Conservation (phyloP, 2,888 invertebrate genomes). For the Xanthorhoe designata region DNA sequence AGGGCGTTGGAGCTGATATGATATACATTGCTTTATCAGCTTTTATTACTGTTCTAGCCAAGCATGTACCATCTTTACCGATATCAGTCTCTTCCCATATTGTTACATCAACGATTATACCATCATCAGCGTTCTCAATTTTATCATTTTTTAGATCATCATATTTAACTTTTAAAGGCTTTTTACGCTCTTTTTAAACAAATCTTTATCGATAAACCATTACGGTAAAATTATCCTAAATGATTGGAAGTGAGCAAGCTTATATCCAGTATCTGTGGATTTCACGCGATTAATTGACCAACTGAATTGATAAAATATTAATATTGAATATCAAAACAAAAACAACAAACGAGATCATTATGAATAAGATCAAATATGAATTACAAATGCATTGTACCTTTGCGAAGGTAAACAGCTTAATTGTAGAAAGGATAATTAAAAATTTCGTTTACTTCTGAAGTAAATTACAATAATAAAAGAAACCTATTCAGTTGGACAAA, state of each 20-base stretch:
- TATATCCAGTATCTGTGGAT: slow-evolving; percentile 51
- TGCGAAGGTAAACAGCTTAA: neutral
- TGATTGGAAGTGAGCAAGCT: slow-evolving; percentile 73
- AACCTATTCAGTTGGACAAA: slow-evolving; percentile 41
- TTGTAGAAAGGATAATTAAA: neutral
- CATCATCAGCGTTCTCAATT: slow-evolving; percentile 34
- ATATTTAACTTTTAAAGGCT: slow-evolving; percentile 18
- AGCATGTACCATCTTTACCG: slow-evolving; percentile 54
- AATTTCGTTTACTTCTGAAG: slow-evolving; percentile 1
- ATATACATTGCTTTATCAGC: slow-evolving; percentile 58
- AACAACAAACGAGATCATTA: no score
- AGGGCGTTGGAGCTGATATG: slow-evolving; percentile 57
- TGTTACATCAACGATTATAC: slow-evolving; percentile 45
- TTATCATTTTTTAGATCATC: slow-evolving; percentile 17
- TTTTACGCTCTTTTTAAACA: slow-evolving; percentile 28
- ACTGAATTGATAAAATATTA: slow-evolving; percentile 42
- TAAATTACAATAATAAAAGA: slow-evolving; percentile 10
- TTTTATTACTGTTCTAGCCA: slow-evolving; percentile 52
- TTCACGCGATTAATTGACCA: slow-evolving; percentile 52
- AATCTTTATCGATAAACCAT: slow-evolving; percentile 46
- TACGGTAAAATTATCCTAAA: slow-evolving; percentile 36
- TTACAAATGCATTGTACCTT: no score
- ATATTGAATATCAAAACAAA: neutral
- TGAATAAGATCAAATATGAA: neutral
- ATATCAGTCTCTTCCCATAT: slow-evolving; percentile 61